Evolutionary conservation across 1,140 invertebrate species (phyloP).

Genomic region (Mesaphorura yosii): DNA sequence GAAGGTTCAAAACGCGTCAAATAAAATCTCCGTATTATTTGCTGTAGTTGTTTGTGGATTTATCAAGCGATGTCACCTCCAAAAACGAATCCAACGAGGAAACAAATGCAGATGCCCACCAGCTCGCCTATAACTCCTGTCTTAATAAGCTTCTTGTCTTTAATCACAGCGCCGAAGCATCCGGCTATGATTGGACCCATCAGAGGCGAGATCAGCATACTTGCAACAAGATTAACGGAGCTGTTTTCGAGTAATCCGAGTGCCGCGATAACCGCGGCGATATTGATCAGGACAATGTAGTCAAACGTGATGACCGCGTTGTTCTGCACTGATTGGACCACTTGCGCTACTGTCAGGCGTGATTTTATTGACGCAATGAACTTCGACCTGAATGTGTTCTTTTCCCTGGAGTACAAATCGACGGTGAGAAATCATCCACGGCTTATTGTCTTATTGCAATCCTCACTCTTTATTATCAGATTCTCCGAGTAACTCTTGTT

Average conservation of each 20-base stretch:
- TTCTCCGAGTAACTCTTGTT: background rate
- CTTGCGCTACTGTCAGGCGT: constrained; percentile 70
- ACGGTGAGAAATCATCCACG: background rate
- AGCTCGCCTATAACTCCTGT: constrained; percentile 55
- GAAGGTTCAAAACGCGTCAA: too few relatives aligned
- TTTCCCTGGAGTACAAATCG: constrained; percentile 4
- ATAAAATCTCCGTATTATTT: too few relatives aligned
- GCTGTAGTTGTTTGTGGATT: too few relatives aligned
- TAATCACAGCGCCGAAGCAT: constrained; percentile 68
- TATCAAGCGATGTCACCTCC: too few relatives aligned
- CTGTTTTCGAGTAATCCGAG: constrained; percentile 68
- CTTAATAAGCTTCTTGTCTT: constrained; percentile 51
- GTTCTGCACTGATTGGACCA: constrained; percentile 62
- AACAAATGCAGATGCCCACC: constrained; percentile 57
- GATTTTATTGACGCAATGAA: constrained; percentile 62
- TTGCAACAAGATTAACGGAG: constrained; percentile 67
- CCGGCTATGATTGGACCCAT: constrained; percentile 80
- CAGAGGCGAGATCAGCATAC: constrained; percentile 74
- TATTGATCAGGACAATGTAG: constrained; percentile 61
- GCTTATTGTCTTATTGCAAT: constrained; percentile 5
- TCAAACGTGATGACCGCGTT: constrained; percentile 72
- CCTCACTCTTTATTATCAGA: background rate
- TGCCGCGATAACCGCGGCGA: constrained; percentile 59
- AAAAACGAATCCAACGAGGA: constrained; percentile 64
- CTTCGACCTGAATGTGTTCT: constrained; percentile 42